Percentiles rank a stretch among this genome's conserved stretches.
Evolutionary conservation across 53 echinoderm and acorn worm species (phyloP).

Genomic region (Luidia sarsii): DNA sequence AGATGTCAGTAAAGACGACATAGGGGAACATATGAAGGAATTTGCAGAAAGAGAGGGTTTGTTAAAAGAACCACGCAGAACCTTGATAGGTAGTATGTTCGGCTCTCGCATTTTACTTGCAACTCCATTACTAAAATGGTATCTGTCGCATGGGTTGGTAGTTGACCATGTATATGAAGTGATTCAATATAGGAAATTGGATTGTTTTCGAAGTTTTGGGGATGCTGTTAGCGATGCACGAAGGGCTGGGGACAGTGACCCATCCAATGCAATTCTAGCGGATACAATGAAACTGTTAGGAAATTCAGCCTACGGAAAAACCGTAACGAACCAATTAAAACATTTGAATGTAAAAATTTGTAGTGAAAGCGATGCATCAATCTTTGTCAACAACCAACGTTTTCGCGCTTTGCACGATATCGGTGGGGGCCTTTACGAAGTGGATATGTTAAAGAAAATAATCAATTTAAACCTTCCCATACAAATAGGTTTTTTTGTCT

Average conservation of each 20-base stretch:
- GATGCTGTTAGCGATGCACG: too few species aligned
- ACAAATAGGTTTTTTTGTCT: conserved; percentile 5
- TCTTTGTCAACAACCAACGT: background rate
- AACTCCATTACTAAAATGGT: conserved; percentile 51
- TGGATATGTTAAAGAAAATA: background rate
- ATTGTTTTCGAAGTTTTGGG: background rate
- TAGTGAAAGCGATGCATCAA: background rate
- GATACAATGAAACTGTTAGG: too few species aligned
- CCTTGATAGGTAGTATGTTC: conserved; percentile 34
- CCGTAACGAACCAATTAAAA: too few species aligned
- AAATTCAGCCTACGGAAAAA: too few species aligned
- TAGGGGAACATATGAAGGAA: conserved; percentile 1
- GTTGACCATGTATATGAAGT: conserved; percentile 4
- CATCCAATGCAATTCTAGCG: conserved; percentile 38
- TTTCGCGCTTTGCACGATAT: background rate
- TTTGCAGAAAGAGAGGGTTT: background rate
- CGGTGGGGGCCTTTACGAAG: background rate
- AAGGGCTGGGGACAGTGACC: conserved; percentile 54
- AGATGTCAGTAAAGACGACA: background rate
- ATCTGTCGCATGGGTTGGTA: conserved; percentile 31
- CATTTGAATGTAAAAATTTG: too few species aligned
- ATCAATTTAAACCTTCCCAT: background rate
- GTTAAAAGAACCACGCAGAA: conserved; percentile 16
- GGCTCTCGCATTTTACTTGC: background rate
- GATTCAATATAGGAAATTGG: background rate